Percentiles rank a stretch among this genome's conserved stretches.
These are phyloP conservation scores for Lamproptera curius DNA, from an alignment of 2,888 invertebrate species.

Conservation along the genomic window DNA sequence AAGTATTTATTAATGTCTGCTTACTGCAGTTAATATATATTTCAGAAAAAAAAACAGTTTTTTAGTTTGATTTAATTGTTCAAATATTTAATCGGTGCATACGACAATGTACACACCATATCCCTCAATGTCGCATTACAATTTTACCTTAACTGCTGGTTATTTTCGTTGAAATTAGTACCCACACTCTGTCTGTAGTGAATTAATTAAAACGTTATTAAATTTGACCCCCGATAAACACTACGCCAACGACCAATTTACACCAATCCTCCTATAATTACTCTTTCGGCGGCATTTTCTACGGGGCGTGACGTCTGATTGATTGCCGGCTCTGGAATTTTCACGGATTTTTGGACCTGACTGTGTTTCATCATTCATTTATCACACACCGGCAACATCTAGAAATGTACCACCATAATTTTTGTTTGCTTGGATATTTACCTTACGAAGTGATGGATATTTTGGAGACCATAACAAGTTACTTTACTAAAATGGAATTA, in stretches of 20 bases:
- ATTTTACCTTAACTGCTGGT: no score
- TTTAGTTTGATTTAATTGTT: no score
- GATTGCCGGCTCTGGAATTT: slow-evolving; percentile 37
- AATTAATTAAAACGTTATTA: not conserved
- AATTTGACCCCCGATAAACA: slow-evolving; percentile 38
- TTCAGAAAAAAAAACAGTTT: no score
- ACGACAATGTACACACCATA: no score
- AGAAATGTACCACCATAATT: not conserved
- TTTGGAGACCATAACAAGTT: not conserved
- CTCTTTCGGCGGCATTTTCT: slow-evolving; percentile 24
- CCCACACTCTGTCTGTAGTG: no score
- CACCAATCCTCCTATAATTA: slow-evolving; percentile 69
- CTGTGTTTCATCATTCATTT: slow-evolving; percentile 27
- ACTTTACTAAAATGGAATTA: not conserved
- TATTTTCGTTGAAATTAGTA: no score
- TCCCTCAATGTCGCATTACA: no score
- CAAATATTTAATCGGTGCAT: no score
- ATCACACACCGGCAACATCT: slow-evolving; percentile 13
- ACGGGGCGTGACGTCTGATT: slow-evolving; percentile 18
- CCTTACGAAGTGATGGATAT: not conserved
- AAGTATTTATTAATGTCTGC: no score
- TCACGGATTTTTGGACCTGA: slow-evolving; percentile 19
- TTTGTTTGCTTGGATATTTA: not conserved
- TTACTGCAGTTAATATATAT: no score
- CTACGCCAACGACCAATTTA: slow-evolving; percentile 51